A percentile compares a stretch with the other conserved stretches of the same genome.
Conservation (phyloP, 2,888 invertebrate genomes). For the Didymodactylos carnosus region DNA sequence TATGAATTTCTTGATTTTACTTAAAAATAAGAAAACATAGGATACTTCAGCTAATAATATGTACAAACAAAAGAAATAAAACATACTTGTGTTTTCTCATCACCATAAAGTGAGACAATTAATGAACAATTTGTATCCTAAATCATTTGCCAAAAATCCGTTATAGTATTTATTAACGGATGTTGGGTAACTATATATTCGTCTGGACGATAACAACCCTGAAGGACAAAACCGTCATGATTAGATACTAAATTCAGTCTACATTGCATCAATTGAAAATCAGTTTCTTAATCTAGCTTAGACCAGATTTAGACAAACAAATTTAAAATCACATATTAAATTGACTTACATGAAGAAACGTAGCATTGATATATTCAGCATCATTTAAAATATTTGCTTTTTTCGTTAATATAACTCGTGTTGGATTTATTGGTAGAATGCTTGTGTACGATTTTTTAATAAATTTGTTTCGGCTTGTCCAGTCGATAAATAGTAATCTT, state of each 20-base stretch:
- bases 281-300: too few relatives aligned
- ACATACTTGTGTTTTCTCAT: slow-evolving; percentile 12
- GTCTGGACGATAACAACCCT: slow-evolving; percentile 59
- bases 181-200: slow-evolving; percentile 90
- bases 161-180: slow-evolving; percentile 55
- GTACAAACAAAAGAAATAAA: slow-evolving; percentile 15
- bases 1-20: too few relatives aligned
- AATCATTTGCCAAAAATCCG: slow-evolving; percentile 60
- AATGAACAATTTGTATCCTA: slow-evolving; percentile 63
- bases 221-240: too few relatives aligned
- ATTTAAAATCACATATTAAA: slow-evolving; percentile 1
- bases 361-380: not conserved
- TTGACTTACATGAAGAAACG: slow-evolving; percentile 43
- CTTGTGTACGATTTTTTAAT: slow-evolving; percentile 52
- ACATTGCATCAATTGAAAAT: too few relatives aligned
- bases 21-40: too few relatives aligned
- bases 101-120: slow-evolving; percentile 15
- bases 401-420: not conserved
- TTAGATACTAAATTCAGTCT: too few relatives aligned
- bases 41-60: too few relatives aligned
- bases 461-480: slow-evolving; percentile 58
- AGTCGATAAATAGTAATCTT: slow-evolving; percentile 60
- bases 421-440: slow-evolving; percentile 23
- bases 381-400: not conserved
- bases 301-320: too few relatives aligned